phyloP scores from a whole-genome alignment of 2,113 vertebrate genomes.

The Plecturocebus donacophilus region DNA sequence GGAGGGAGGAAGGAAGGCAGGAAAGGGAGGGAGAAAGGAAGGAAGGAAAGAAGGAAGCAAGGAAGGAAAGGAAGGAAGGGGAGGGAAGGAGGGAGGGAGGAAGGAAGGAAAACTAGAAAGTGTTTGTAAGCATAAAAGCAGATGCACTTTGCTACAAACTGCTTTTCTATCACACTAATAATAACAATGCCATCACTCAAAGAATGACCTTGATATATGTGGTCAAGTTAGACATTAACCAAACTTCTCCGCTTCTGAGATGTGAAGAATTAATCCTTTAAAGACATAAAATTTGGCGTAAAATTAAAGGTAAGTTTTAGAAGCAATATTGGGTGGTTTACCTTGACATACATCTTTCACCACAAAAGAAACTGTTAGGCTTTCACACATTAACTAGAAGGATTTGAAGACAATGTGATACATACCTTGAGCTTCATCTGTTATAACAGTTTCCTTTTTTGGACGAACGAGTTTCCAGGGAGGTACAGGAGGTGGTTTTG shows the following conservation, averaged over 20 bases:
- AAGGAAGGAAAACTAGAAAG: neutral
- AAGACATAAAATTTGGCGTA: neutral
- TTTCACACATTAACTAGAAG: neutral
- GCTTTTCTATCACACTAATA: neutral
- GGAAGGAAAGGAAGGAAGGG: rapidly evolving
- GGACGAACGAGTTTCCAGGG: slow-evolving; percentile 92
- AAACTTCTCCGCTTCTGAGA: neutral
- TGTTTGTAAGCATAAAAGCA: neutral
- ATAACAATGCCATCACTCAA: neutral
- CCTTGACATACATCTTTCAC: neutral
- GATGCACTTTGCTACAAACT: neutral
- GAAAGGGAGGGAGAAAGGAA: too few species aligned
- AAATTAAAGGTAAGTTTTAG: neutral
- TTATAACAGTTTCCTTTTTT: slow-evolving; percentile 84
- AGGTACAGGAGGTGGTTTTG: slow-evolving; percentile 83
- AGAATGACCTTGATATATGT: neutral
- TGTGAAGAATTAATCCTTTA: neutral
- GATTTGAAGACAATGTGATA: neutral
- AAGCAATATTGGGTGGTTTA: neutral
- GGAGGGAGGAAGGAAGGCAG: too few species aligned
- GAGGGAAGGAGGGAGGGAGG: neutral
- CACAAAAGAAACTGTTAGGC: neutral
- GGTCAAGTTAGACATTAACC: neutral
- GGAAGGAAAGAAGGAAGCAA: rapidly evolving
- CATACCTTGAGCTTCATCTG: slow-evolving; percentile 90